These are phyloP conservation scores for Hermaeophaga mercurialis DNA, from an alignment of 2,888 invertebrate species.

Conservation along the genomic window DNA sequence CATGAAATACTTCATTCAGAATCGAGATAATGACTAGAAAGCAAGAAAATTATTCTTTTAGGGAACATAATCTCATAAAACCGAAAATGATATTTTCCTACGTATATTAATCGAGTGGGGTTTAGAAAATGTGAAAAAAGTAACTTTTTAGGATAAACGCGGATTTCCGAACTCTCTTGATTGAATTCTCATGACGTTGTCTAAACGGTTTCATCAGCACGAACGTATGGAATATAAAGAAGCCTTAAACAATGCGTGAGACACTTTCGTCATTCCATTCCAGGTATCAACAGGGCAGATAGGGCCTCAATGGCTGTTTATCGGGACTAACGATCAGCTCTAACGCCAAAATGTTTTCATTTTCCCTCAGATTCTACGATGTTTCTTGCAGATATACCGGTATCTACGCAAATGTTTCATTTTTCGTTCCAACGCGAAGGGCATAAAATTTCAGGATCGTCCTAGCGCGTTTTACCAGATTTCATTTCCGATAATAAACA, in stretches of 20 bases:
- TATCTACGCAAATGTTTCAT: slow-evolving; percentile 31
- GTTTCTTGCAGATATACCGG: slow-evolving; percentile 24
- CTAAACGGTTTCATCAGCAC: slow-evolving; percentile 1
- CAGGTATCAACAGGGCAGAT: slow-evolving; percentile 45
- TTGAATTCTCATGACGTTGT: slow-evolving; percentile 14
- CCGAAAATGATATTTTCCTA: too few species aligned
- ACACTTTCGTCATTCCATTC: slow-evolving; percentile 38
- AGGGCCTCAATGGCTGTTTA: slow-evolving; percentile 38
- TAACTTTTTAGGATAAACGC: too few species aligned
- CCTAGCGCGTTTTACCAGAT: too few species aligned
- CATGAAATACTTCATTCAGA: too few species aligned
- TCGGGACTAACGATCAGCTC: slow-evolving; percentile 42
- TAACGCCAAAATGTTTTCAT: slow-evolving; percentile 45
- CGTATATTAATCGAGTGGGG: too few species aligned
- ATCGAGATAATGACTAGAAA: too few species aligned
- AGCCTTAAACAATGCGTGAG: slow-evolving; percentile 43
- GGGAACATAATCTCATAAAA: too few species aligned
- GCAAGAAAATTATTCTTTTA: too few species aligned
- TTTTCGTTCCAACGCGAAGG: slow-evolving; percentile 21
- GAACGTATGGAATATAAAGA: slow-evolving; percentile 43
- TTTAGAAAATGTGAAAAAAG: too few species aligned
- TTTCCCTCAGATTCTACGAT: slow-evolving; percentile 33
- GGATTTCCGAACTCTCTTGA: slow-evolving; percentile 2
- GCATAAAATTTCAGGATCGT: not conserved
- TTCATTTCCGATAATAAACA: too few species aligned